Evolutionary conservation across 37 sponge, comb jelly and placozoan genomes (phyloP).

Genomic region (Haliclona indistincta): DNA sequence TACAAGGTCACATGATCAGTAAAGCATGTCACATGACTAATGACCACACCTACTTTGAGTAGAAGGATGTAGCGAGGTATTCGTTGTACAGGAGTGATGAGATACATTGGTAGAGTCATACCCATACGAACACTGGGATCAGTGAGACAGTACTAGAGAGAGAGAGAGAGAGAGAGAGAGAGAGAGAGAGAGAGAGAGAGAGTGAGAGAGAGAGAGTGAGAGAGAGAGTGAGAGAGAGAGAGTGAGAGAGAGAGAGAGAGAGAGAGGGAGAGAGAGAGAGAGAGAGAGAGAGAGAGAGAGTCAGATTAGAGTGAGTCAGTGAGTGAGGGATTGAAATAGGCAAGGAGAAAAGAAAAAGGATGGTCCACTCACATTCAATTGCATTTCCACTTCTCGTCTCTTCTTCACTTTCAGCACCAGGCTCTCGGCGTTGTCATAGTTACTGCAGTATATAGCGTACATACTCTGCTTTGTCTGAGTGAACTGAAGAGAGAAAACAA

Average conservation of each 20-base stretch:
- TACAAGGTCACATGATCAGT: too few species aligned
- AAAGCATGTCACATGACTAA: neutral
- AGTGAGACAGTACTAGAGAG: conserved; percentile 28
- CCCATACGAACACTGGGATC: conserved; percentile 57
- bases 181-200: too few species aligned
- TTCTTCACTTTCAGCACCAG: conserved; percentile 31
- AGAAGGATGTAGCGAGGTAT: conserved; percentile 88
- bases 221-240: too few species aligned
- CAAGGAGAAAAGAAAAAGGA: too few species aligned
- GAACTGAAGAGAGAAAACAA: conserved; percentile 46
- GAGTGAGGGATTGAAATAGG: too few species aligned
- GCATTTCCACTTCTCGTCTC: conserved; percentile 84
- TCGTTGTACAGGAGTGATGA: conserved; percentile 93
- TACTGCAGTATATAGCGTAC: conserved; percentile 92
- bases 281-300: too few species aligned
- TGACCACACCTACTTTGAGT: conserved; percentile 54
- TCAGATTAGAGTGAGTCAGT: too few species aligned
- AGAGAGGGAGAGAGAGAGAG: too few species aligned
- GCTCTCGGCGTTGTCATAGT: conserved; percentile 83
- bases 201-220: too few species aligned
- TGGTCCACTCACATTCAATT: conserved; percentile 31
- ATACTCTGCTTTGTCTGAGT: conserved; percentile 78
- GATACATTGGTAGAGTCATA: conserved; percentile 71
- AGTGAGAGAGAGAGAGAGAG: too few species aligned
- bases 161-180: too few species aligned